Evolutionary conservation across 2,797 vertebrate genomes (phyloP).

Genomic region (Falco peregrinus): DNA sequence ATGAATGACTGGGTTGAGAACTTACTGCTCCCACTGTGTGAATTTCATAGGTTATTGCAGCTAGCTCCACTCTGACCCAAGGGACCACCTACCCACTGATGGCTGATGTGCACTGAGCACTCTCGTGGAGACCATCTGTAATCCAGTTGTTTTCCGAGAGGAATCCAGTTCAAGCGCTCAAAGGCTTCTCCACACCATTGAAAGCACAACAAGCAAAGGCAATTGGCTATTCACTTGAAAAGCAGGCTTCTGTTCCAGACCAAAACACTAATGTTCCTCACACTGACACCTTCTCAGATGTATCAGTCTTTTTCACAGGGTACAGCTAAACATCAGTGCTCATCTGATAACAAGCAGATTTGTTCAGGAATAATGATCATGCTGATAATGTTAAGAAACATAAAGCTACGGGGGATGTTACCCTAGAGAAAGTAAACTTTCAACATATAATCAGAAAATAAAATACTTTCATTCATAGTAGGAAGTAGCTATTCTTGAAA

Average conservation of each 20-base stretch:
- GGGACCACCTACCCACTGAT: neutral
- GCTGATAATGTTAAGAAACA: neutral
- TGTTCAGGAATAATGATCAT: neutral
- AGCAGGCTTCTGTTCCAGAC: neutral
- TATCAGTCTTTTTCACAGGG: neutral
- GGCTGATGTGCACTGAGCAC: neutral
- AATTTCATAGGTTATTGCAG: neutral
- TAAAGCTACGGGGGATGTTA: accelerated
- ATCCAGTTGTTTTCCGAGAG: neutral
- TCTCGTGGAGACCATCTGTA: neutral
- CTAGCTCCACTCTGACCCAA: neutral
- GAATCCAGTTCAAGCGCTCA: neutral
- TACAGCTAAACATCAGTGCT: neutral
- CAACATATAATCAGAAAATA: neutral
- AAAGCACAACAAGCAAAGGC: neutral
- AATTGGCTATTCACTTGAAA: neutral
- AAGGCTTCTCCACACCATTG: neutral
- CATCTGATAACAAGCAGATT: neutral
- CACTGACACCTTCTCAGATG: neutral
- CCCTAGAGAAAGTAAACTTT: neutral
- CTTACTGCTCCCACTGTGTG: neutral
- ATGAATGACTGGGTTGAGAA: neutral
- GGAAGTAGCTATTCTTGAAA: neutral
- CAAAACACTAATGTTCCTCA: neutral
- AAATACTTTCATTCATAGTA: neutral